These are phyloP conservation scores for Babylonia areolata DNA, from an alignment of 1,140 invertebrate genomes.

Conservation along the genomic window DNA sequence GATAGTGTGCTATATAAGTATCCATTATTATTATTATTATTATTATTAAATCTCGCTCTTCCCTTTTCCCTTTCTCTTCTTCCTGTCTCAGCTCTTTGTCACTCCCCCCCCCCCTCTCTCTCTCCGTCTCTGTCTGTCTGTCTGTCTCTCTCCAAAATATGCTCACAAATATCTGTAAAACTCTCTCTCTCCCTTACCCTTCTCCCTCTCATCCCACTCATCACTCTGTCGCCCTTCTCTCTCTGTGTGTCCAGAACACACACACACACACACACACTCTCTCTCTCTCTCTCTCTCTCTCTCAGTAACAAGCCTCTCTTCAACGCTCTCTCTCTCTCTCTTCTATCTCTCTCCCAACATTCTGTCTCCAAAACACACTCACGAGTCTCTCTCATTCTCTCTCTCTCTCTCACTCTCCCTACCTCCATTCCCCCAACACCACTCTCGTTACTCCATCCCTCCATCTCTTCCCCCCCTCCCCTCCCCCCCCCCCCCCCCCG, in stretches of 20 bases:
- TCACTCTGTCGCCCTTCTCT: background rate
- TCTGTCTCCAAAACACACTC: background rate
- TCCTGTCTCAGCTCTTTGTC: background rate
- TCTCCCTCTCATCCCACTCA: too few relatives aligned
- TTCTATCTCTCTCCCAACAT: background rate
- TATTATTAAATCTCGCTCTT: too few relatives aligned
- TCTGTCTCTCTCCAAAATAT: background rate
- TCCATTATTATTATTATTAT: background rate
- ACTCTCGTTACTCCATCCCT: background rate
- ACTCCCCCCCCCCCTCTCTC: background rate
- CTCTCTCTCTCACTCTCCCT: background rate
- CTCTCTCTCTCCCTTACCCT: too few relatives aligned
- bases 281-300: background rate
- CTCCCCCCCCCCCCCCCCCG: too few relatives aligned
- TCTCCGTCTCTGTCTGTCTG: background rate
- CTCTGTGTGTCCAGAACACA: too few relatives aligned
- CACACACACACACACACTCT: too few relatives aligned
- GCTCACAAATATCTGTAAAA: too few relatives aligned
- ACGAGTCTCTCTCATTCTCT: background rate
- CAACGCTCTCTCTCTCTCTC: background rate
- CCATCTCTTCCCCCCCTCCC: too few relatives aligned
- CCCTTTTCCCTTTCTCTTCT: background rate
- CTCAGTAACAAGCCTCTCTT: background rate
- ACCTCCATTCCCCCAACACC: background rate
- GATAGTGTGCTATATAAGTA: too few relatives aligned